Conservation (phyloP, 2,113 vertebrate genomes). For the Danionella cerebrum region DNA sequence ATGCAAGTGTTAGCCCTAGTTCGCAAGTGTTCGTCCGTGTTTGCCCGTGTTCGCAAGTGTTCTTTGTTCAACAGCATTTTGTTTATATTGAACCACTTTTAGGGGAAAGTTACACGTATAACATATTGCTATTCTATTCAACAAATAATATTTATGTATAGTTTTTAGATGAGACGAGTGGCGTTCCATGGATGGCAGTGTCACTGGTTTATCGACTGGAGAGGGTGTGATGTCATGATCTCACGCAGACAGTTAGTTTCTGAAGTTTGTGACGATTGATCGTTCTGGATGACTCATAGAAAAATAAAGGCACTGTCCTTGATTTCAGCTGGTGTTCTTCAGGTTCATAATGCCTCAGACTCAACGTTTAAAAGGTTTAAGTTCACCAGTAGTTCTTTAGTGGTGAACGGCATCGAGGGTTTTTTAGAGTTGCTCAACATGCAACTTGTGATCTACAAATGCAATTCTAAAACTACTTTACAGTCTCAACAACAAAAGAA, state of each 20-base stretch:
- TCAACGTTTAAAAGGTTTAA: conserved; percentile 38
- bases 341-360: conserved; percentile 75
- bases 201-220: conserved; percentile 21
- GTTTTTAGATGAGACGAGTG: too few relatives aligned
- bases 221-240: conserved; percentile 1
- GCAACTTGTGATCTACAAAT: conserved; percentile 63
- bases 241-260: conserved; percentile 6
- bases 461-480: conserved; percentile 47
- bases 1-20: too few relatives aligned
- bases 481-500: conserved; percentile 53
- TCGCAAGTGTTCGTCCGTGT: too few relatives aligned
- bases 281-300: conserved; percentile 42
- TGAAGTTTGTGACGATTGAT: conserved; percentile 51
- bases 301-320: conserved; percentile 78
- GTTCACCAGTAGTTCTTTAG: conserved; percentile 27
- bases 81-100: too few relatives aligned
- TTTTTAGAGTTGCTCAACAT: conserved; percentile 62
- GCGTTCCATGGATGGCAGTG: not conserved
- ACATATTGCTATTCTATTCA: too few relatives aligned
- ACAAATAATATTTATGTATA: too few relatives aligned
- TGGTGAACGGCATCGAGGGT: conserved; percentile 49
- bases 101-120: too few relatives aligned
- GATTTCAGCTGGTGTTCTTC: conserved; percentile 74
- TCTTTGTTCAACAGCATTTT: too few relatives aligned
- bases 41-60: too few relatives aligned